phyloP scores from a whole-genome alignment of 2,888 invertebrate species.

The Tridacna crocea region DNA sequence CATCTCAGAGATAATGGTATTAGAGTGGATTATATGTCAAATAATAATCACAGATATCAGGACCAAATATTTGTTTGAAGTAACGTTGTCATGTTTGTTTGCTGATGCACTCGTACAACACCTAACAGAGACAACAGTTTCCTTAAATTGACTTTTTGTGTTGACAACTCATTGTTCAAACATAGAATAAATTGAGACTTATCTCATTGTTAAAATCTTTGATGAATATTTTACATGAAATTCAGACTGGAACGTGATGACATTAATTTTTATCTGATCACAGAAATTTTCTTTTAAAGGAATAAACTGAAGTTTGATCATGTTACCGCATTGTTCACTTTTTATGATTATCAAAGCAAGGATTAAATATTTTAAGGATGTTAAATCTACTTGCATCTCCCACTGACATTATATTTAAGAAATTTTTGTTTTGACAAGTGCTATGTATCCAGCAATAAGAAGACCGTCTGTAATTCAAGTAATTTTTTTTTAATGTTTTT shows the following conservation, averaged over 20 bases:
- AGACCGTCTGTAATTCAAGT: conserved; percentile 14
- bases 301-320: too few species aligned
- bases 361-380: not conserved
- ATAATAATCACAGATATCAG: conserved; percentile 18
- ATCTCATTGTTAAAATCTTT: too few species aligned
- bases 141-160: not conserved
- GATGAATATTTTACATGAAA: too few species aligned
- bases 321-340: too few species aligned
- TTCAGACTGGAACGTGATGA: too few species aligned
- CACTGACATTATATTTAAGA: not conserved
- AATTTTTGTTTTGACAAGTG: not conserved
- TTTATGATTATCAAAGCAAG: too few species aligned
- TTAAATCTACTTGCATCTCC: not conserved
- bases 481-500: not conserved
- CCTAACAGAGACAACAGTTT: not conserved
- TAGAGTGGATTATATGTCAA: conserved; percentile 16
- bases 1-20: conserved; percentile 15
- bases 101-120: not conserved
- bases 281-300: too few species aligned
- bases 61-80: conserved; percentile 2
- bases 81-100: conserved; percentile 8
- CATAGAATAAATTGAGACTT: too few species aligned
- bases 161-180: too few species aligned
- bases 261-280: too few species aligned
- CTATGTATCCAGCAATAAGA: conserved; percentile 5